Base-by-base conservation (phyloP, 2,888 invertebrate species). In the Leptinotarsa juncta region DNA sequence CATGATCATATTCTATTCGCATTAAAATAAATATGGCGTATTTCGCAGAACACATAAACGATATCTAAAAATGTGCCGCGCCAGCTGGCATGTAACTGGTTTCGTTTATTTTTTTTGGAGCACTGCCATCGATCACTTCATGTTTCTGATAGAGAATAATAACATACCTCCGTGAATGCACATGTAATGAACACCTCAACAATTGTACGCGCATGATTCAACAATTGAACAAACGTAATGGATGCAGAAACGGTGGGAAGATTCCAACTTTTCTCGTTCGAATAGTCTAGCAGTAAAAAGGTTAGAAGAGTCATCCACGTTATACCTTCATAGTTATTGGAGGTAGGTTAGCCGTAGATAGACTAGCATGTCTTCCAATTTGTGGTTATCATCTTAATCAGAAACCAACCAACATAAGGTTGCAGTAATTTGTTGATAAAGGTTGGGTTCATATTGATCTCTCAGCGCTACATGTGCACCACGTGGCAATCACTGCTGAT, bases 11-110 rank as follows among this genome's bases (percentile, higher is more conserved):
- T 62, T 62, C 16, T 12, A 62, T 62, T 42, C 62, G 62, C 26
- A 62, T 62, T 32, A 68, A 68, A 53, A 68, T 68, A 50, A 53
- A 32, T 55, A 68, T 53, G 50, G 53, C 68, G 26, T 50, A 42
- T 53, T 67, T 67, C 67, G 67, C 51, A 53, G 67, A 67, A 67
- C 53, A 32, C 50, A 67, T 48, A 67, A 67, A 67, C 67, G 53
- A 26, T 26, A 16, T n/a, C 67, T 67, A 53, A 67, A 67, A 67
- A 67, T 67, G 53, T 26, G 26, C 23, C 62, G 32, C 32, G 62
- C 62, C 62, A 62, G 62, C 62, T 62, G 62, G 32, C 42, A 62
- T 62, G 62, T 32, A 32, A 42, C 62, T 62, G 15, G 62, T 62
- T 62, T 26, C 62, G 62, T 62, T 62, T 42, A 42, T 62, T 62